Base-by-base conservation (phyloP, 2,797 vertebrate genomes). In the Podargus strigoides region DNA sequence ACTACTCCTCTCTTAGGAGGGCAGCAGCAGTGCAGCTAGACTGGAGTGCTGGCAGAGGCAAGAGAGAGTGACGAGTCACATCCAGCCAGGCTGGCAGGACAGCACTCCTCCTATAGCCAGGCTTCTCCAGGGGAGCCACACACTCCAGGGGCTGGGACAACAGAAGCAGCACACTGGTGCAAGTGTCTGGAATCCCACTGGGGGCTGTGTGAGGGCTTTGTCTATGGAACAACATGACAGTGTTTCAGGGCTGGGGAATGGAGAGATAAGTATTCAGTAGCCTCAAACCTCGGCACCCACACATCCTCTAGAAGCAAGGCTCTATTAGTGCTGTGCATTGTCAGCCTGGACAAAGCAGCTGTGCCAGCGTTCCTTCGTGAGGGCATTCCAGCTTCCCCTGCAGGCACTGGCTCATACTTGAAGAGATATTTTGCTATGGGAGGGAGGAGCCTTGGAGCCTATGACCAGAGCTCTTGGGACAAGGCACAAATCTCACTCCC, bases 211-310 rank as follows among this genome's bases (percentile, higher is more conserved):
- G 92, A 95, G 73, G 69, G 84, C 89, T 95, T 97, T 96, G 94
- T 95, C 66, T 42, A 9, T 3, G 2, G 85, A 75, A 92, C 95
- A 95, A 90, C 93, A 93, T 95, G 73, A 72, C 87, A 95, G 90
- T 95, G 89, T 95, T 93, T 85, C 70, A 18, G 74, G 55, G 68
- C 63, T 82, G 62, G 62, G 42, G 77, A 95, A 91, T 36, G 93
- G 89, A 90, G 93, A 95, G 91, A 93, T 77, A 95, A 96, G 92
- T 62, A 96, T 95, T 95, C 87, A 87, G 50, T 55, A 85, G 80
- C 82, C 81, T 91, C 90, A 90, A 91, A 91, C 52, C 78, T 87
- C 89, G 83, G 78, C 95, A 94, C 95, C 97, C 93, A 96, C 95
- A 96, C 92, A 95, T 73, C 82, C 66, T 93, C 68, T 27, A 56